These are phyloP conservation scores for Odontothrips loti DNA, from an alignment of 2,888 invertebrate genomes.

Conservation along the genomic window DNA sequence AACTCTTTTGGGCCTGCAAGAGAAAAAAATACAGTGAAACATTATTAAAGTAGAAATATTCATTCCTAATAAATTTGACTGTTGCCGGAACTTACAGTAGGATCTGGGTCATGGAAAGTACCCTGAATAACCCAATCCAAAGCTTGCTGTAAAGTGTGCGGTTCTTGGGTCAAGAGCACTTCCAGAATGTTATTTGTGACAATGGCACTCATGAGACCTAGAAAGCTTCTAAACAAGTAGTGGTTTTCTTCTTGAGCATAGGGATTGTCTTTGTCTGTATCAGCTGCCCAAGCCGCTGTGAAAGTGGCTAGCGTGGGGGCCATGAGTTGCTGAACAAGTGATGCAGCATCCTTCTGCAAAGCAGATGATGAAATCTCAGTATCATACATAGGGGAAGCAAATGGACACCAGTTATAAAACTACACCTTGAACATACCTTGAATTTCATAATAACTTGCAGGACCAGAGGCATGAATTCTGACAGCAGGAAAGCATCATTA, in stretches of 20 bases:
- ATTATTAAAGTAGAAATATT: neutral
- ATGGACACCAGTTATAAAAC: neutral
- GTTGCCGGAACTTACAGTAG: conserved; percentile 43
- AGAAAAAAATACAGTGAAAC: neutral
- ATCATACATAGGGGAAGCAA: neutral
- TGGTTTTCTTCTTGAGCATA: conserved; percentile 49
- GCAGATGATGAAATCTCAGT: too few species aligned
- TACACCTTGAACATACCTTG: conserved; percentile 45
- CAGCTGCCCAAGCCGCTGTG: conserved; percentile 44
- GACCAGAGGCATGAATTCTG: conserved; percentile 54
- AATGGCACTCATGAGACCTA: conserved; percentile 49
- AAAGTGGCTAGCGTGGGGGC: conserved; percentile 50
- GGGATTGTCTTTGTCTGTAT: conserved; percentile 49
- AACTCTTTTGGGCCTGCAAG: conserved; percentile 50
- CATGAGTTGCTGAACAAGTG: conserved; percentile 49
- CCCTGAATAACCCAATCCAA: conserved; percentile 51
- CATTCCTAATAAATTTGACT: neutral
- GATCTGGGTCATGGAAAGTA: conserved; percentile 51
- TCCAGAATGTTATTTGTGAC: conserved; percentile 50
- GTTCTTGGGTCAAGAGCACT: conserved; percentile 44
- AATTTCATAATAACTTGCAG: conserved; percentile 56
- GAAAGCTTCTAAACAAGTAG: conserved; percentile 50
- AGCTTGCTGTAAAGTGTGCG: conserved; percentile 44
- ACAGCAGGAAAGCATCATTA: conserved; percentile 42
- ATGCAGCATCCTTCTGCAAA: conserved; percentile 29